A percentile compares a stretch with the other conserved stretches of the same genome.
These are phyloP conservation scores for Phragmatobia fuliginosa DNA, from an alignment of 2,888 invertebrate species.

Conservation along the genomic window DNA sequence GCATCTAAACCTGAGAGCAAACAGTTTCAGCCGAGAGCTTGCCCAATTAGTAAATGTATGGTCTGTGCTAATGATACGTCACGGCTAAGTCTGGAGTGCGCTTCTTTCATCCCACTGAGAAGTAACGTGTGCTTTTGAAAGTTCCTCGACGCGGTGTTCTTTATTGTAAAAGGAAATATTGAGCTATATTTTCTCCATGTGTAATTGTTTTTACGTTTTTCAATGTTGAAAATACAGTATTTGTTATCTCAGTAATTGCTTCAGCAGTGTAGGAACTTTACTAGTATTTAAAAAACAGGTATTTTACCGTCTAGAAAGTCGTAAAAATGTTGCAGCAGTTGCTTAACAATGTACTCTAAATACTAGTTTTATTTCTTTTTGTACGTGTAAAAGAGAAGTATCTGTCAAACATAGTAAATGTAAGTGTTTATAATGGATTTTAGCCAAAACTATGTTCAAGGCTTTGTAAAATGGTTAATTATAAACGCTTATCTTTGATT, in stretches of 20 bases:
- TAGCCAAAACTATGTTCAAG: too few species aligned
- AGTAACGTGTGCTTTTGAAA: conserved; percentile 40
- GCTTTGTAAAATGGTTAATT: too few species aligned
- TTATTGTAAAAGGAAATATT: conserved; percentile 35
- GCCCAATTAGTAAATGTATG: conserved; percentile 60
- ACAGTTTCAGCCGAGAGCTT: conserved; percentile 37
- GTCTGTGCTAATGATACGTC: conserved; percentile 60
- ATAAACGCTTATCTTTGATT: too few species aligned
- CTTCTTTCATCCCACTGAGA: conserved; percentile 52
- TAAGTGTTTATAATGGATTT: too few species aligned
- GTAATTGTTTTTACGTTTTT: not conserved
- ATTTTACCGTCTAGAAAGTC: not conserved
- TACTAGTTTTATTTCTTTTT: too few species aligned
- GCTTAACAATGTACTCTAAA: too few species aligned
- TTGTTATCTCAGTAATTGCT: not conserved
- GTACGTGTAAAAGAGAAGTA: too few species aligned
- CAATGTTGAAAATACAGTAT: not conserved
- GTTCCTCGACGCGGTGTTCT: conserved; percentile 30
- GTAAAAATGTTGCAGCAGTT: not conserved
- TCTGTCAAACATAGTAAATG: too few species aligned
- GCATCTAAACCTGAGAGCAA: conserved; percentile 27
- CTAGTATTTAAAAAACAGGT: not conserved
- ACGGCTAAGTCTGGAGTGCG: conserved; percentile 48
- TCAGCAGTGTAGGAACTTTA: not conserved
- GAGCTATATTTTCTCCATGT: conserved; percentile 21